phyloP scores from a whole-genome alignment of 2,797 vertebrate species.

The Natrix natrix region DNA sequence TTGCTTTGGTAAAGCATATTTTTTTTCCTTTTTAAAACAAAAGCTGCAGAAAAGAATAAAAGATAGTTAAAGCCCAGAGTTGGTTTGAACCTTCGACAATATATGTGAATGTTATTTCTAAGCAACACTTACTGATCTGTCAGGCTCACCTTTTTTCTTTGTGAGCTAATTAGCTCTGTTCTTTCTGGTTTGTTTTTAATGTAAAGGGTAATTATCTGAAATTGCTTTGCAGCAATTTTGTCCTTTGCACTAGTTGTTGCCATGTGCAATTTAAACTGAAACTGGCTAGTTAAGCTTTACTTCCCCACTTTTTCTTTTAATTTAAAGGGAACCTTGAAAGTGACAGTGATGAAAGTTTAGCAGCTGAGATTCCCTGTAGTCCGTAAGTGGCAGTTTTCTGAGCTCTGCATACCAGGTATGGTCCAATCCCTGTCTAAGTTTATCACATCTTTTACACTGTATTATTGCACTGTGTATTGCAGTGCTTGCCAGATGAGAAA shows the following conservation, averaged over 20 bases:
- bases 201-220: conserved; percentile 66
- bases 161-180: conserved; percentile 65
- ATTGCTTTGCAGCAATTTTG: conserved; percentile 56
- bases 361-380: conserved; percentile 70
- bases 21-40: neutral
- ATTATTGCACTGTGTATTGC: conserved; percentile 43
- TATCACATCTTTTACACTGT: conserved; percentile 41
- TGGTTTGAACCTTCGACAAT: conserved; percentile 27
- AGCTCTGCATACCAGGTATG: conserved; percentile 58
- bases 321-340: conserved; percentile 65
- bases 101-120: conserved; percentile 49
- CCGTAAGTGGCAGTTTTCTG: conserved; percentile 67
- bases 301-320: conserved; percentile 60
- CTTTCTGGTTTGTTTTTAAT: conserved; percentile 62
- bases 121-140: conserved; percentile 50
- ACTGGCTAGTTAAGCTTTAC: conserved; percentile 57
- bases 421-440: conserved; percentile 54
- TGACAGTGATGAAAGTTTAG: conserved; percentile 58
- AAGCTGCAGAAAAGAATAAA: neutral
- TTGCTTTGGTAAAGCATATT: neutral
- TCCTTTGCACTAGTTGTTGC: conserved; percentile 54
- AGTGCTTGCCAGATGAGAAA: conserved; percentile 61
- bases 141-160: conserved; percentile 60
- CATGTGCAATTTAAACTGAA: conserved; percentile 63
- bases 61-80: neutral